These are phyloP conservation scores for Lamellibrachia satsuma DNA, from an alignment of 2,888 invertebrate genomes.

Conservation along the genomic window DNA sequence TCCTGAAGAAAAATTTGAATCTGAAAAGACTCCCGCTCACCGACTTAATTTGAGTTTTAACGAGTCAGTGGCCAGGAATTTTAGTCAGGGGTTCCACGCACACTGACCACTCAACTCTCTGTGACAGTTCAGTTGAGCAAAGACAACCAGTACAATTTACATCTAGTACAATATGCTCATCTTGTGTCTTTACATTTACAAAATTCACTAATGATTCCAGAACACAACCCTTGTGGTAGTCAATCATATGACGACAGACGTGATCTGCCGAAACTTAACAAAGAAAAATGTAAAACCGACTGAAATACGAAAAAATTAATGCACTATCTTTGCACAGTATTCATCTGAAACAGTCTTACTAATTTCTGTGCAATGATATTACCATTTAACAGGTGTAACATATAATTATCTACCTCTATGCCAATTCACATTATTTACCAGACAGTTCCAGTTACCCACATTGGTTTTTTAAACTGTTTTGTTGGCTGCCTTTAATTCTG, in stretches of 20 bases:
- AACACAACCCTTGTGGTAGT: neutral
- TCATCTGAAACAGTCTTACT: neutral
- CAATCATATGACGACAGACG: too few relatives aligned
- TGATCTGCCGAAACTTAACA: too few relatives aligned
- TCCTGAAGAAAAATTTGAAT: too few relatives aligned
- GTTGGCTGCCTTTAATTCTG: neutral
- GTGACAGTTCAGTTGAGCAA: too few relatives aligned
- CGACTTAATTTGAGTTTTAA: too few relatives aligned
- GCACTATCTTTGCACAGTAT: neutral
- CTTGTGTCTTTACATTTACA: neutral
- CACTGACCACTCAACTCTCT: too few relatives aligned
- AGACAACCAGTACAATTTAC: neutral
- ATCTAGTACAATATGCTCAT: neutral
- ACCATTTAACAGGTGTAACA: constrained; percentile 17
- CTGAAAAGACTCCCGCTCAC: too few relatives aligned
- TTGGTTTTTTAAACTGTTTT: neutral
- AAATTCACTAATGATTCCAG: neutral
- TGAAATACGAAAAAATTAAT: too few relatives aligned
- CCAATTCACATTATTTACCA: neutral
- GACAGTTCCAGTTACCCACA: neutral
- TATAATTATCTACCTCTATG: neutral
- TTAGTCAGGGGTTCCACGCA: too few relatives aligned
- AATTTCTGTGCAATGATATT: neutral
- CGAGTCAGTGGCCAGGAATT: too few relatives aligned
- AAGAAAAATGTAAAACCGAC: too few relatives aligned